Evolutionary conservation across 2,113 vertebrate genomes (phyloP).

Genomic region (Platysternon megacephalum): DNA sequence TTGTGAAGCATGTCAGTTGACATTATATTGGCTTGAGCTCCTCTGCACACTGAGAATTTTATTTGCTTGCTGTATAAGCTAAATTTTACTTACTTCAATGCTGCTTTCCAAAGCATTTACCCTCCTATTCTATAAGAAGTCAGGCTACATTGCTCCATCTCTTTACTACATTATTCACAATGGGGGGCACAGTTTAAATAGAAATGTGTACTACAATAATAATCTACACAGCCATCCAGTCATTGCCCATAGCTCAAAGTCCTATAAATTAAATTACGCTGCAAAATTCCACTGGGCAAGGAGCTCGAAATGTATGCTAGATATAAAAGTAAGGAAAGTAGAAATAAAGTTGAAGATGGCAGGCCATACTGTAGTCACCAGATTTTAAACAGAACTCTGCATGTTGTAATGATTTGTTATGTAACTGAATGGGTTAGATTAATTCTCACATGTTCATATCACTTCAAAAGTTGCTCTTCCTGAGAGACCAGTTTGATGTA

Average conservation of each 20-base stretch:
- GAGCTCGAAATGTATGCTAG: rapidly evolving
- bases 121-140: neutral
- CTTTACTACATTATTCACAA: neutral
- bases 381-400: rapidly evolving
- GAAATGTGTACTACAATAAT: neutral
- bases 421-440: neutral
- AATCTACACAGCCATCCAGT: rapidly evolving
- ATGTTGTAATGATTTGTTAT: neutral
- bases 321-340: rapidly evolving
- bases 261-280: rapidly evolving
- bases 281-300: neutral
- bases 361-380: rapidly evolving
- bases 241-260: neutral
- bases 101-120: neutral
- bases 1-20: neutral
- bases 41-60: neutral
- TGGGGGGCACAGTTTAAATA: neutral
- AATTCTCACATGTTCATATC: rapidly evolving
- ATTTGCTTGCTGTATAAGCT: neutral
- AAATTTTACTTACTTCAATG: neutral
- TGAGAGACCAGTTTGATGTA: neutral
- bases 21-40: neutral
- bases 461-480: neutral
- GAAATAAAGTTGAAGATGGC: neutral
- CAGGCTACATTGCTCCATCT: rapidly evolving